These are phyloP conservation scores for Kryptopterus vitreolus DNA, from an alignment of 2,797 vertebrate genomes.

Conservation along the genomic window DNA sequence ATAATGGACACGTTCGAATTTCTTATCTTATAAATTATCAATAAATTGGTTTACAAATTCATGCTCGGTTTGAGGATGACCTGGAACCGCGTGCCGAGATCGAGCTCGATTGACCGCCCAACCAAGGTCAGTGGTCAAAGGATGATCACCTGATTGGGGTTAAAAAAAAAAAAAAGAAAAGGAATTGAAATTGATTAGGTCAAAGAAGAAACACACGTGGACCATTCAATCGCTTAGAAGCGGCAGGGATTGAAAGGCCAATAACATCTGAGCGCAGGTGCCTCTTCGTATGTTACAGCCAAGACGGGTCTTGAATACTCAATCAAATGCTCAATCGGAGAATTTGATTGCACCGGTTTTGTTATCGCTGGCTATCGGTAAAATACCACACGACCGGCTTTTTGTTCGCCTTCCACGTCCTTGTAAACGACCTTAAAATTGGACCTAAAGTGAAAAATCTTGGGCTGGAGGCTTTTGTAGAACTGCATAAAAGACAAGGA, in stretches of 20 bases:
- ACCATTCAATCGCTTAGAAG: not conserved
- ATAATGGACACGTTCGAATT: not conserved
- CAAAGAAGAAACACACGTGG: not conserved
- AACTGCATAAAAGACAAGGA: not conserved
- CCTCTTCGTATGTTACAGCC: not conserved
- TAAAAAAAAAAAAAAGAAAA: no score
- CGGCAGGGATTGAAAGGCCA: not conserved
- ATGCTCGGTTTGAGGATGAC: not conserved
- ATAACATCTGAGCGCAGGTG: not conserved
- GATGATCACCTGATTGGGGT: not conserved
- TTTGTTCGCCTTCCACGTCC: not conserved
- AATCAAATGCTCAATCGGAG: not conserved
- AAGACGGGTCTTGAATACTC: not conserved
- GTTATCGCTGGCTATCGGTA: not conserved
- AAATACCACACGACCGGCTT: not conserved
- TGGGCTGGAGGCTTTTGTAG: not conserved
- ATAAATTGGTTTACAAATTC: no score
- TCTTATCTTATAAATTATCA: no score
- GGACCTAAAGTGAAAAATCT: not conserved
- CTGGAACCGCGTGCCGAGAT: not conserved
- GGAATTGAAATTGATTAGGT: no score
- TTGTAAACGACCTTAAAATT: constrained; percentile 62
- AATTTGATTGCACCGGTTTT: not conserved
- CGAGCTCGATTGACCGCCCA: not conserved
- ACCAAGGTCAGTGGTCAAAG: not conserved